Evolutionary conservation across 2,113 vertebrate species (phyloP).

Genomic region (cattle (Bos taurus)): DNA sequence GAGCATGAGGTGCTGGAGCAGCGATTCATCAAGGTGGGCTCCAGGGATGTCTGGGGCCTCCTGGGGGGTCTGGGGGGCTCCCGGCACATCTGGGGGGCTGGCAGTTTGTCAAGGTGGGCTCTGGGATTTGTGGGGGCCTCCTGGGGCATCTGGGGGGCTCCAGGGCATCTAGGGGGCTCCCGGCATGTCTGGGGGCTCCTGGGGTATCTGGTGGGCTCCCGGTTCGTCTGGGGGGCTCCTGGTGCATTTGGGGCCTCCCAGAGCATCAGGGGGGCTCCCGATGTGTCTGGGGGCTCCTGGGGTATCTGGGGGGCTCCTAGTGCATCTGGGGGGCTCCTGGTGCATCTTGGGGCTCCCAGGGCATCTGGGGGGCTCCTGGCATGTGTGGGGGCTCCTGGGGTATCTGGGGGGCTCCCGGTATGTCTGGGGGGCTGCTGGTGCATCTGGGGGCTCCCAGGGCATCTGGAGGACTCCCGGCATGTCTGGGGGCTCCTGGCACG

Average conservation of each 20-base stretch:
- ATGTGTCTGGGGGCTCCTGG: background rate
- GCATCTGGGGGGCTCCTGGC: rapidly evolving
- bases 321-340: no score
- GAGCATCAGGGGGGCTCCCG: no score
- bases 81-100: background rate
- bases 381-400: background rate
- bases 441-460: background rate
- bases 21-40: constrained; percentile 86
- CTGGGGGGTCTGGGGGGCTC: background rate
- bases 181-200: no score
- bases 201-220: no score
- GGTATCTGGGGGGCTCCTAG: background rate
- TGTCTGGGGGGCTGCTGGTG: background rate
- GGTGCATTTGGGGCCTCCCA: background rate
- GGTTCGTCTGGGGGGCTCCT: no score
- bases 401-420: background rate
- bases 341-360: background rate
- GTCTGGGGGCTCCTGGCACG: background rate
- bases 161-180: no score
- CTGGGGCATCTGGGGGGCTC: no score
- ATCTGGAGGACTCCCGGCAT: no score
- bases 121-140: background rate
- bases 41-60: background rate
- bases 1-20: constrained; percentile 88
- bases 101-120: constrained; percentile 84